phyloP scores from a whole-genome alignment of 2,113 vertebrate species.

The Porphyrio hochstetteri region DNA sequence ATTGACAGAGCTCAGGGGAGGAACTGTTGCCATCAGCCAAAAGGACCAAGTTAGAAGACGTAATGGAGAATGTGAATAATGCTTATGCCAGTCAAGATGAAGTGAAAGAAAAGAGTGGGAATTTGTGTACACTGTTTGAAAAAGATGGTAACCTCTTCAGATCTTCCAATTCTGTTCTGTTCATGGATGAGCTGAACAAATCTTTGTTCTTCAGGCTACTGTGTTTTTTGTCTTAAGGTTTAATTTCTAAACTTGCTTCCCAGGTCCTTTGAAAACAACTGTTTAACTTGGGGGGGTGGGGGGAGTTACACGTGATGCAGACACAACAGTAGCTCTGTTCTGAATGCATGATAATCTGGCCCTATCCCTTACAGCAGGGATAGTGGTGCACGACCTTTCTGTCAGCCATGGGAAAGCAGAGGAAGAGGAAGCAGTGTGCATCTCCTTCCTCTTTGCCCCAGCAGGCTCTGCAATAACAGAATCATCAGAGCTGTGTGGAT shows the following conservation, averaged over 20 bases:
- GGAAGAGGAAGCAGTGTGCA: background rate
- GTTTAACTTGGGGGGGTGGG: background rate
- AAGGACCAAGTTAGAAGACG: constrained; percentile 80
- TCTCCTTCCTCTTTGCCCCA: background rate
- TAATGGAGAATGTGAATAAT: constrained; percentile 27
- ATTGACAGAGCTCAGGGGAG: constrained; percentile 57
- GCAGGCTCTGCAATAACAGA: background rate
- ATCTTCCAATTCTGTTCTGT: background rate
- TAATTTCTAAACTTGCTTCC: background rate
- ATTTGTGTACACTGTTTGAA: background rate
- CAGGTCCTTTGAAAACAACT: background rate
- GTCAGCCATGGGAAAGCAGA: background rate
- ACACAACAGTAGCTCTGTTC: background rate
- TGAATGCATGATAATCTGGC: background rate
- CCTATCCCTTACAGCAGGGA: fast-evolving
- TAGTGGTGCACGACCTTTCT: background rate
- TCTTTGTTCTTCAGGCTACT: background rate
- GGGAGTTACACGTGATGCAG: background rate
- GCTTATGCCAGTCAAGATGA: constrained; percentile 67
- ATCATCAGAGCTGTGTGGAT: background rate
- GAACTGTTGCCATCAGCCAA: constrained; percentile 76
- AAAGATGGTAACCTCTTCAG: constrained; percentile 59
- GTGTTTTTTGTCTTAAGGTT: background rate
- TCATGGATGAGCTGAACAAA: background rate
- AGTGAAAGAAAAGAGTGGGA: constrained; percentile 36